These are phyloP conservation scores for Drosophila ogumai DNA, from an alignment of 1,140 invertebrate species.

Conservation along the genomic window DNA sequence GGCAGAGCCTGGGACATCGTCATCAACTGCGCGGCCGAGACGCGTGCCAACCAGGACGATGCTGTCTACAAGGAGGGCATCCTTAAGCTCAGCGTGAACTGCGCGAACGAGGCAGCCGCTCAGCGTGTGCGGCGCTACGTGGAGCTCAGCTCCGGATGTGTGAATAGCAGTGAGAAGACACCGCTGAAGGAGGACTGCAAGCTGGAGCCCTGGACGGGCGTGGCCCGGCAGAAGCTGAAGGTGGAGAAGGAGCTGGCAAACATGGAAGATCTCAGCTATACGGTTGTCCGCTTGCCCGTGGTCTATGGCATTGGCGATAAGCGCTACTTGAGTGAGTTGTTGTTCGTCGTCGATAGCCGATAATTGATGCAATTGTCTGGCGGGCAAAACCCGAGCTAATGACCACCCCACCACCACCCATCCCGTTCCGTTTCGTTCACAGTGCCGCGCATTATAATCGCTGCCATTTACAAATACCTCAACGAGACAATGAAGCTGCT, in stretches of 20 bases:
- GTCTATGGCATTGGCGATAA: constrained; percentile 95
- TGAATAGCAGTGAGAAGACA: constrained; percentile 92
- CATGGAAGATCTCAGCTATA: constrained; percentile 89
- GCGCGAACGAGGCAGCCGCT: constrained; percentile 91
- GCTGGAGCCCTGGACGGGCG: constrained; percentile 92
- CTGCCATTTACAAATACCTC: constrained; percentile 94
- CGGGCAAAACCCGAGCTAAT: constrained; percentile 25
- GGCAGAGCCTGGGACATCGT: constrained; percentile 90
- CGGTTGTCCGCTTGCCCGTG: constrained; percentile 92
- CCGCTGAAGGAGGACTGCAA: constrained; percentile 91
- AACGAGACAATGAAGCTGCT: constrained; percentile 96
- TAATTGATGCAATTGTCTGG: constrained; percentile 43
- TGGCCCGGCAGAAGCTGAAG: constrained; percentile 93
- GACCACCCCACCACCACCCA: constrained; percentile 14
- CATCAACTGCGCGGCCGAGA: constrained; percentile 96
- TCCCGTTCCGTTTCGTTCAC: constrained; percentile 58
- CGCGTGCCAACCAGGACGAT: constrained; percentile 94
- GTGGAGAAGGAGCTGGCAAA: constrained; percentile 92
- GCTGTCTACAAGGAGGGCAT: constrained; percentile 96
- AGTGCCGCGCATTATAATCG: constrained; percentile 94
- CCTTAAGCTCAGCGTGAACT: constrained; percentile 92
- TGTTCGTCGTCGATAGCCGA: constrained; percentile 18
- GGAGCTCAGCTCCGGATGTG: constrained; percentile 93
- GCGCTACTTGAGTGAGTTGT: constrained; percentile 90
- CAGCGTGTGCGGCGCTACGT: constrained; percentile 90